A percentile compares a stretch with the other conserved stretches of the same genome.
Conservation (phyloP, 2,888 invertebrate species). For the Sinelater perroti region DNA sequence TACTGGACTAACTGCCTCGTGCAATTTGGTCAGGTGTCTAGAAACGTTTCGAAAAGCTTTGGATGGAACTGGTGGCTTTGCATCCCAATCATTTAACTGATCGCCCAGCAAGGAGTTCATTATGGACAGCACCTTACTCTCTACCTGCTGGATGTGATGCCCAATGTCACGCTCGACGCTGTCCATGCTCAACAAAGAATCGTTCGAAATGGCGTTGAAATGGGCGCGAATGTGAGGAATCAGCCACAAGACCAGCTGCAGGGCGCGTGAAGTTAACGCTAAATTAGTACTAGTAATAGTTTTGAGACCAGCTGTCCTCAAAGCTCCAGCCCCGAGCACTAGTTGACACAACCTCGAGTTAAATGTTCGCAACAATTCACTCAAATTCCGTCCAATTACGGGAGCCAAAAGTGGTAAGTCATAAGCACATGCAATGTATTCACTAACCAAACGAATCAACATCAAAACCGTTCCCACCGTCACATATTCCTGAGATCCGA, state of each 20-base stretch:
- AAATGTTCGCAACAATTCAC: constrained; percentile 88
- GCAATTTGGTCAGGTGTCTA: constrained; percentile 87
- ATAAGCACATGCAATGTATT: constrained; percentile 86
- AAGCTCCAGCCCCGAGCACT: constrained; percentile 95
- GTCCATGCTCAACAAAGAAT: constrained; percentile 68
- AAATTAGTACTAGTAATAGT: constrained; percentile 95
- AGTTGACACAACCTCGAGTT: constrained; percentile 92
- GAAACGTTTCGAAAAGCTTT: constrained; percentile 87
- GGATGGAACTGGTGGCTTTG: constrained; percentile 94
- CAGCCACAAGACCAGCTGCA: constrained; percentile 83
- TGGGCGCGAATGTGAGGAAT: constrained; percentile 76
- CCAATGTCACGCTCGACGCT: constrained; percentile 80
- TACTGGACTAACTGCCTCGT: constrained; percentile 89
- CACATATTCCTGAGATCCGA: constrained; percentile 69
- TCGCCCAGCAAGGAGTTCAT: constrained; percentile 85
- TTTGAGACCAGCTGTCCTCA: constrained; percentile 92
- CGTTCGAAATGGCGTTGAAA: constrained; percentile 69
- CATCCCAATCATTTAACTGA: constrained; percentile 89
- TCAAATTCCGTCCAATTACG: constrained; percentile 82
- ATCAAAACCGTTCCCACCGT: constrained; percentile 86
- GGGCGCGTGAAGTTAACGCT: constrained; percentile 83
- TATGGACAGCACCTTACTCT: constrained; percentile 89
- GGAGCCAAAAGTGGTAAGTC: constrained; percentile 82
- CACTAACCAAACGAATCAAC: constrained; percentile 88
- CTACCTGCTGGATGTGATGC: constrained; percentile 92